Conservation (phyloP, 2,888 invertebrate species). For the Agapostemon virescens region DNA sequence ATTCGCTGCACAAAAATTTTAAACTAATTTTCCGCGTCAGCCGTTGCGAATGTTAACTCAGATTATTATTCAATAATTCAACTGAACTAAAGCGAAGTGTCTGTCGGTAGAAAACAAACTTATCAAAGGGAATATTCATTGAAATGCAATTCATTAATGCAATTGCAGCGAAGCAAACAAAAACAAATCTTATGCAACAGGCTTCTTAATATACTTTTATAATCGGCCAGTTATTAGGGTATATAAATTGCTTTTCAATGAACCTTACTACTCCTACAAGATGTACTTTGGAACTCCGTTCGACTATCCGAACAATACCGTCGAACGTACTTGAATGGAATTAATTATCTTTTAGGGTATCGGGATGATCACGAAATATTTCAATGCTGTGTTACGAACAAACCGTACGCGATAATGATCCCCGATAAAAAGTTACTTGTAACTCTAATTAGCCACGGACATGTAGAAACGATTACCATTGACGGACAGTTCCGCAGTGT, state of each 20-base stretch:
- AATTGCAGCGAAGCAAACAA: too few species aligned
- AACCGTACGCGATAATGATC: slow-evolving; percentile 28
- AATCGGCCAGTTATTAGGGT: not conserved
- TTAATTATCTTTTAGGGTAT: slow-evolving; percentile 15
- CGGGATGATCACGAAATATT: not conserved
- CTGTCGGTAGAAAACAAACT: too few species aligned
- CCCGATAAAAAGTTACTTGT: slow-evolving; percentile 42
- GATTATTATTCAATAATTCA: too few species aligned
- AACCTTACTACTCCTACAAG: too few species aligned
- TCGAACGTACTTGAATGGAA: not conserved
- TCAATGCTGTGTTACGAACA: not conserved
- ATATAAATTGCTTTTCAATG: not conserved
- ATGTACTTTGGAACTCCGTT: not conserved
- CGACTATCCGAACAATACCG: not conserved
- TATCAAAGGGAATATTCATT: too few species aligned
- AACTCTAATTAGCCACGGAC: slow-evolving; percentile 53
- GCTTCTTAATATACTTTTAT: not conserved
- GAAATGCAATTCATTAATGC: too few species aligned
- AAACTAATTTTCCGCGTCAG: too few species aligned
- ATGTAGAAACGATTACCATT: slow-evolving; percentile 21
- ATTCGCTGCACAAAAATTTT: too few species aligned
- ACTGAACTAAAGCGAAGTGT: too few species aligned
- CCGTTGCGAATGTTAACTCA: too few species aligned
- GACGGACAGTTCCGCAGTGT: slow-evolving; percentile 20
- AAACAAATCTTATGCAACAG: too few species aligned